Conservation (phyloP, 2,113 vertebrate genomes). For the Pseudonaja textilis region DNA sequence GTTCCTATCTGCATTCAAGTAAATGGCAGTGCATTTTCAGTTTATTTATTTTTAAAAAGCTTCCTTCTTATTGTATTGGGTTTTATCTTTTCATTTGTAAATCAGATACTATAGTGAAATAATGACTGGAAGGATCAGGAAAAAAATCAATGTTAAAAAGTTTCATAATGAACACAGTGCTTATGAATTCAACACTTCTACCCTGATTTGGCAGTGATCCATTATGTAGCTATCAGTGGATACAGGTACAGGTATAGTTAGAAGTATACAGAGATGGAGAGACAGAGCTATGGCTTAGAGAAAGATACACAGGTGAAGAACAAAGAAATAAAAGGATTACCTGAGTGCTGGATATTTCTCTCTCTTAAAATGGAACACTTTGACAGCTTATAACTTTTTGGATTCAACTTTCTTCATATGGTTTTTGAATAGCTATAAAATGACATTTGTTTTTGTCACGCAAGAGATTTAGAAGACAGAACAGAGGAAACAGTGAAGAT, state of each 20-base stretch:
- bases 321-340: not conserved
- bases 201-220: not conserved
- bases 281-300: not conserved
- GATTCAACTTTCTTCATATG: not conserved
- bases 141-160: conserved; percentile 10
- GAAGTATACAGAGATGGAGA: not conserved
- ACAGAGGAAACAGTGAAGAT: conserved; percentile 27
- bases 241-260: not conserved
- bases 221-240: not conserved
- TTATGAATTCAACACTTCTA: not conserved
- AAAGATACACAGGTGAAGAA: not conserved
- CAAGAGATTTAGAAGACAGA: not conserved
- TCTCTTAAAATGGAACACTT: not conserved
- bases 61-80: conserved; percentile 9
- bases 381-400: not conserved
- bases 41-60: conserved; percentile 19
- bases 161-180: conserved; percentile 19
- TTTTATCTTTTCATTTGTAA: conserved; percentile 25
- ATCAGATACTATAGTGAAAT: conserved; percentile 23
- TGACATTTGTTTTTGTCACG: not conserved
- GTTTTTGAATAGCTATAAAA: not conserved
- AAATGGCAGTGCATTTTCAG: conserved; percentile 6
- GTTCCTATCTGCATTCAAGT: conserved; percentile 17
- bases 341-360: not conserved
- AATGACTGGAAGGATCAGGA: not conserved